These are phyloP conservation scores for Oophaga sylvatica DNA, from an alignment of 2,797 vertebrate genomes.

Conservation along the genomic window DNA sequence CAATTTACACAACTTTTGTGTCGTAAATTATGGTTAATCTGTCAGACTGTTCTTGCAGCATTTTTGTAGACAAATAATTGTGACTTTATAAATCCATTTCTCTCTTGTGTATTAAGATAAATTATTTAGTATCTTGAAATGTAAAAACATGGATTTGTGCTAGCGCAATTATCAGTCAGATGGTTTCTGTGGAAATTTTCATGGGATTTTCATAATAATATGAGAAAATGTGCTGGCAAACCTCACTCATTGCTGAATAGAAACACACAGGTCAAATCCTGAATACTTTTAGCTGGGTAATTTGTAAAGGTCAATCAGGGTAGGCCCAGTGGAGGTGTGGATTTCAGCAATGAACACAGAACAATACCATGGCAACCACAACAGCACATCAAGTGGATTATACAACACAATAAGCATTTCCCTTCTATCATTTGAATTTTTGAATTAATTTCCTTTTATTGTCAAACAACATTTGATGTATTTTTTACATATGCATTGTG, in stretches of 20 bases:
- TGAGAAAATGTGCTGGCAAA: constrained; percentile 95
- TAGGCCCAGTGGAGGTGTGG: constrained; percentile 80
- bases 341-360: constrained; percentile 69
- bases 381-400: constrained; percentile 81
- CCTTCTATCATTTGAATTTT: neutral
- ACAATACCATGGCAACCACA: constrained; percentile 67
- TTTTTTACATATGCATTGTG: neutral
- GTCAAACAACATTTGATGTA: neutral
- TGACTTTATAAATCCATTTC: neutral
- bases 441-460: constrained; percentile 3
- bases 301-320: constrained; percentile 99
- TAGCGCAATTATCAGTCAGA: constrained; percentile 87
- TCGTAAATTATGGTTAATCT: too few relatives aligned
- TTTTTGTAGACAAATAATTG: neutral
- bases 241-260: constrained; percentile 93
- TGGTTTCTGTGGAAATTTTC: constrained; percentile 85
- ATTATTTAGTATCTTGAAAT: constrained; percentile 75
- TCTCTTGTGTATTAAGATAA: neutral
- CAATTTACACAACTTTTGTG: too few relatives aligned
- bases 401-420: constrained; percentile 67
- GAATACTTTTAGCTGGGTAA: constrained; percentile 94
- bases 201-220: constrained; percentile 99
- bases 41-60: neutral
- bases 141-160: constrained; percentile 74
- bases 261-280: constrained; percentile 95